These are phyloP conservation scores for Gastrophryne carolinensis DNA, from an alignment of 2,797 vertebrate genomes.

Conservation along the genomic window DNA sequence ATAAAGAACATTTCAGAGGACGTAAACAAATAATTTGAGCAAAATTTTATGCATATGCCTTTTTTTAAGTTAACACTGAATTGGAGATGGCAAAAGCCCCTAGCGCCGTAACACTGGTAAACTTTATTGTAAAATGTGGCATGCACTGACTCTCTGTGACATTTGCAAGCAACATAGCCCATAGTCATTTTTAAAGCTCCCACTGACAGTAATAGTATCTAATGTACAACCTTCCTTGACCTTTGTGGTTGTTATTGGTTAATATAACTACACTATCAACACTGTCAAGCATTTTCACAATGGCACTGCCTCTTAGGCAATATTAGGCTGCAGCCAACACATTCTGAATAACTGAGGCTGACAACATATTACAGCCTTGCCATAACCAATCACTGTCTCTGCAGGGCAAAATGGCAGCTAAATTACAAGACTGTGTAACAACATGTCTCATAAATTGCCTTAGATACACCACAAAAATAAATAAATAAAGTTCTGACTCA, in stretches of 20 bases:
- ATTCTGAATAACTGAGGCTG: constrained; percentile 69
- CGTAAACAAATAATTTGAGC: neutral
- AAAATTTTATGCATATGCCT: constrained; percentile 32
- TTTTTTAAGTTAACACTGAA: constrained; percentile 13
- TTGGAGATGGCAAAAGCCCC: constrained; percentile 37
- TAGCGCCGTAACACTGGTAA: constrained; percentile 46
- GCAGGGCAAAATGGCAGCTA: constrained; percentile 61
- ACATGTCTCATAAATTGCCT: constrained; percentile 62
- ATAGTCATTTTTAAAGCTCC: constrained; percentile 52
- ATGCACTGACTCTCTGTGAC: constrained; percentile 31
- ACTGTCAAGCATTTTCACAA: constrained; percentile 64
- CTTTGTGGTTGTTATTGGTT: constrained; percentile 61
- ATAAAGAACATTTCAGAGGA: neutral
- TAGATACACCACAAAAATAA: constrained; percentile 56
- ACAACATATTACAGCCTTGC: constrained; percentile 76
- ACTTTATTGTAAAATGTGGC: constrained; percentile 39
- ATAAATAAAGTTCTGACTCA: constrained; percentile 51
- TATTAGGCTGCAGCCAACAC: constrained; percentile 65
- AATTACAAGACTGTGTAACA: constrained; percentile 60
- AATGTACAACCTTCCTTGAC: constrained; percentile 56
- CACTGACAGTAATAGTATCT: constrained; percentile 39
- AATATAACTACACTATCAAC: constrained; percentile 57
- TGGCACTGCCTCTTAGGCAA: constrained; percentile 61
- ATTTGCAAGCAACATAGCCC: constrained; percentile 55
- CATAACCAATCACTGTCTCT: constrained; percentile 70